Base-by-base conservation (phyloP, 2,797 vertebrate genomes). In the Petrocephalus schoutedeni region DNA sequence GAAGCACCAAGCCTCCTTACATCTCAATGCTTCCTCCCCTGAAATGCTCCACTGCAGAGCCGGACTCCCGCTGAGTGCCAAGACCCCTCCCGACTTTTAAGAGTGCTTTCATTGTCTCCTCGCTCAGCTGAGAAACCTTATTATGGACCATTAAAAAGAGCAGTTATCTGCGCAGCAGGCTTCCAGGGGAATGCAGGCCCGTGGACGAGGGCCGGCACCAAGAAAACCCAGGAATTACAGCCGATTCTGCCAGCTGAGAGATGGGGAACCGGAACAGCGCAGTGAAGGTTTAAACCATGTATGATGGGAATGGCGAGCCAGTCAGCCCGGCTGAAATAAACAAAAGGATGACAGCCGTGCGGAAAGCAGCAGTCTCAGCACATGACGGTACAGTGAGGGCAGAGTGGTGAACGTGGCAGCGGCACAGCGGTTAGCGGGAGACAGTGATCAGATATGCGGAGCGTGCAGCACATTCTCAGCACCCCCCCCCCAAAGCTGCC, bases 131-230 rank as follows among this genome's bases (percentile, higher is more conserved):
- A 28, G 6, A 71, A 36, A 28, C 36, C 45, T 77, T 77, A 77
- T 41, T 77, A 77, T 6, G 7, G 7, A 19, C 71, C 71, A 77
- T 77, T 77, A 87, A 71, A 51, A 59, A 23, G 88, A 90, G 58
- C 86, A 90, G 71, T 21, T 80, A 41, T 54, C n/a, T 84, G 54
- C 14, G 58, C 53, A 56, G 57, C 82, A 77, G 36, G 32, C 71
- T 19, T 45, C 71, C 36, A 41, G 71, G 45, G 19, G 6, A 77
- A 45, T 77, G 71, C 19, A 19, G 71, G 41, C 41, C 45, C 45
- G 41, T 77, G 71, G 36, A 45, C 71, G 7, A 77, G 41, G 7
- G 19, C 28, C 4, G 2, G 71, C 71, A 77, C 45, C 41, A 77
- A 77, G 71, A 77, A 49, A 77, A 57, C 21, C 82, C 82, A 54